Percentiles rank a stretch among this genome's conserved stretches.
Conservation (phyloP, 30 jellyfish, hydroid and myxozoan species). For the Catostylus mosaicus region DNA sequence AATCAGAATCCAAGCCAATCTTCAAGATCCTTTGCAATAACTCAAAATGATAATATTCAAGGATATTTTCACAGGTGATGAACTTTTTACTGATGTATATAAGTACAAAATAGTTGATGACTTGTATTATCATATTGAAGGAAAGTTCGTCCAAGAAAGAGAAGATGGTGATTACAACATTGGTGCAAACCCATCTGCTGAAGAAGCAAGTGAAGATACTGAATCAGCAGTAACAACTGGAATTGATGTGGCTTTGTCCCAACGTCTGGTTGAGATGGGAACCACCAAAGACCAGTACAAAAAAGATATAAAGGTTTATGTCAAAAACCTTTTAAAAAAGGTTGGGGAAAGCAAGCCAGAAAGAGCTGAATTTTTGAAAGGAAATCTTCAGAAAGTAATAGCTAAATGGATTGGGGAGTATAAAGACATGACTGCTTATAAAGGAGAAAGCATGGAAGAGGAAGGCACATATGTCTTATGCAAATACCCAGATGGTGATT, state of each 20-base stretch:
- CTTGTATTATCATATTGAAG: constrained; percentile 28
- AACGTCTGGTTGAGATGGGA: constrained; percentile 16
- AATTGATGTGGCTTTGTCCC: constrained; percentile 14
- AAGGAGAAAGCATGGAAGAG: constrained; percentile 20
- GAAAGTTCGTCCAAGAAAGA: constrained; percentile 16
- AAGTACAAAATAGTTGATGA: constrained; percentile 31
- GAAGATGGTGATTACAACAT: constrained; percentile 30
- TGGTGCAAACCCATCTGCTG: constrained; percentile 65
- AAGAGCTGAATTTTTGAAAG: constrained; percentile 43
- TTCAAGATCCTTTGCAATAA: no score
- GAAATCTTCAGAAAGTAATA: constrained; percentile 10
- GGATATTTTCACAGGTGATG: constrained; percentile 38
- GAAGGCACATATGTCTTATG: constrained; percentile 26
- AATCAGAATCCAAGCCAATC: no score
- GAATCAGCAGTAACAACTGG: constrained; percentile 16
- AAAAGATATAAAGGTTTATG: constrained; percentile 25
- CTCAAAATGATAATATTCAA: no score
- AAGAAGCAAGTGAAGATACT: constrained; percentile 34
- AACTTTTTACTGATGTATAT: constrained; percentile 32
- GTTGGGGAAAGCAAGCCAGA: background rate
- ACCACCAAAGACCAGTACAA: constrained; percentile 17
- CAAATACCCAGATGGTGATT: constrained; percentile 21
- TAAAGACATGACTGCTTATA: constrained; percentile 1
- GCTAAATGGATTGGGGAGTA: background rate
- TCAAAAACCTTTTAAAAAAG: constrained; percentile 9